Percentiles rank a stretch among this genome's conserved stretches.
These are phyloP conservation scores for Lutraria lutraria DNA, from an alignment of 2,888 invertebrate genomes.

Conservation along the genomic window DNA sequence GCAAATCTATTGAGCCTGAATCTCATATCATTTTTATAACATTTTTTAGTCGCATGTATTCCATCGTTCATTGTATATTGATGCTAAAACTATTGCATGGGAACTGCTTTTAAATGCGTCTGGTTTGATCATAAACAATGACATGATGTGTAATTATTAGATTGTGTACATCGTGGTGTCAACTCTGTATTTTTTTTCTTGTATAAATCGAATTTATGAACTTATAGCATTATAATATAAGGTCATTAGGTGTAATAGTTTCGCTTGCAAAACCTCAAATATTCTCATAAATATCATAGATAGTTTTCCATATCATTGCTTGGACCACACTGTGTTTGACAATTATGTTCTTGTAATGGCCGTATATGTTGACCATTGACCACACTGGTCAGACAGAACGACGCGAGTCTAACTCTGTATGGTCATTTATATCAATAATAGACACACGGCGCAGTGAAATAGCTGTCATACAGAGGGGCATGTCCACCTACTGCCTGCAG, in stretches of 20 bases:
- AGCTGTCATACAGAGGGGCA: slow-evolving; percentile 58
- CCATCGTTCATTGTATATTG: no score
- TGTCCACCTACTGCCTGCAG: slow-evolving; percentile 67
- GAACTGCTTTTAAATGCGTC: no score
- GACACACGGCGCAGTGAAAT: slow-evolving; percentile 54
- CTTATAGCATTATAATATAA: background rate
- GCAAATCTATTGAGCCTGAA: no score
- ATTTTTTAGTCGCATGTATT: no score
- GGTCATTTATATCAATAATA: slow-evolving; percentile 52
- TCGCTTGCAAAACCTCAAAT: slow-evolving; percentile 3
- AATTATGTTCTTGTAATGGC: slow-evolving; percentile 43
- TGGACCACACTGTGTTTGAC: slow-evolving; percentile 53
- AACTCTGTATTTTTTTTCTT: no score
- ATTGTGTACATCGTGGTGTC: no score
- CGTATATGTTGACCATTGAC: slow-evolving; percentile 29
- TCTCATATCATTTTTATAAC: no score
- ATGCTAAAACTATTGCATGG: no score
- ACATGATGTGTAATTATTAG: no score
- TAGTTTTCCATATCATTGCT: slow-evolving; percentile 13
- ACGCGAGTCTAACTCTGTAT: slow-evolving; percentile 37
- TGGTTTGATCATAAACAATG: no score
- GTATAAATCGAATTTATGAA: no score
- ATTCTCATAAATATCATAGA: slow-evolving; percentile 18
- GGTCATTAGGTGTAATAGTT: background rate
- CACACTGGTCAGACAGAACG: slow-evolving; percentile 46